Conservation (phyloP, 1,140 invertebrate genomes). For the Diorhabda sublineata region DNA sequence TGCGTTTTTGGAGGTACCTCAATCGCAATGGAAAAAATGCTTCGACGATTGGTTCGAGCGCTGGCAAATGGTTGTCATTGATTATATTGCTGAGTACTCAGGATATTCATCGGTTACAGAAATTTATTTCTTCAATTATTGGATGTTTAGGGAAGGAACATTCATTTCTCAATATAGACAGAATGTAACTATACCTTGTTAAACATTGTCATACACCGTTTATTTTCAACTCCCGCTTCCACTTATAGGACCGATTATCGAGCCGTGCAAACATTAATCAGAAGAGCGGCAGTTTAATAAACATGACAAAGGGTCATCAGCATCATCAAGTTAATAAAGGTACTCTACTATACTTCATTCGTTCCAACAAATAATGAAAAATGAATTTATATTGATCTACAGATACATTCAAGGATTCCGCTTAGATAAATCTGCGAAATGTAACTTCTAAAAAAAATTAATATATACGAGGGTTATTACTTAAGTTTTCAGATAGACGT, state of each 20-base stretch:
- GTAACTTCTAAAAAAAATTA: not conserved
- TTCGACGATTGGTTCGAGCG: too few relatives aligned
- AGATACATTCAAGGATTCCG: not conserved
- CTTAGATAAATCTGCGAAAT: not conserved
- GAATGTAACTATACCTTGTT: not conserved
- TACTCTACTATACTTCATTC: not conserved
- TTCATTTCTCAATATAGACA: too few relatives aligned
- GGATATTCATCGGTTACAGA: too few relatives aligned
- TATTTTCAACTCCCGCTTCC: not conserved
- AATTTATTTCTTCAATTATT: too few relatives aligned
- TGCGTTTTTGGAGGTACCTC: too few relatives aligned
- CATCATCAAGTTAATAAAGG: constrained; percentile 2
- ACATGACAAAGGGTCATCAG: constrained; percentile 1
- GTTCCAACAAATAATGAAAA: not conserved
- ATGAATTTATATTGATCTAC: not conserved
- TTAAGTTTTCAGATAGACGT: too few relatives aligned
- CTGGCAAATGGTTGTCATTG: too few relatives aligned
- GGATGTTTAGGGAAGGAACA: too few relatives aligned
- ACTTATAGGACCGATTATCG: not conserved
- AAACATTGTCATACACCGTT: not conserved
- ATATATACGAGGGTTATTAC: too few relatives aligned
- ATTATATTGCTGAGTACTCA: too few relatives aligned
- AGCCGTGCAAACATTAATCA: not conserved
- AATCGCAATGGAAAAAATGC: too few relatives aligned
- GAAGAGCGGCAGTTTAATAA: constrained; percentile 2